Percentiles rank a stretch among this genome's conserved stretches.
phyloP scores from a whole-genome alignment of 2,113 vertebrate species.

The Atrichornis clamosus region DNA sequence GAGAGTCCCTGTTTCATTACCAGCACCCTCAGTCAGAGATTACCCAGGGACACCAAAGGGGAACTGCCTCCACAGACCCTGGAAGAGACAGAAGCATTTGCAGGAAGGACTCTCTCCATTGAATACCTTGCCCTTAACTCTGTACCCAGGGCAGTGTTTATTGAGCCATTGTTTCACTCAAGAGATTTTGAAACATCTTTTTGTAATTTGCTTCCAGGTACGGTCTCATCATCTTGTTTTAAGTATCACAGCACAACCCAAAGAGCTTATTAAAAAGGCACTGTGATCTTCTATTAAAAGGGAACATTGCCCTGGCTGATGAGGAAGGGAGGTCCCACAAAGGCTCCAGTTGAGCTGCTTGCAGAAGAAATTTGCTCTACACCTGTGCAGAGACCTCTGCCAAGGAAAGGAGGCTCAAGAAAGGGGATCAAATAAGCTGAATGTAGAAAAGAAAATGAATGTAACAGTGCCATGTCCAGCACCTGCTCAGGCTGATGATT shows the following conservation, averaged over 20 bases:
- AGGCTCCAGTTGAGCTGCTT: accelerated
- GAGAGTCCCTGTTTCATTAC: neutral
- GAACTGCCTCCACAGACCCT: neutral
- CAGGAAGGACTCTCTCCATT: neutral
- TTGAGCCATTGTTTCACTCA: neutral
- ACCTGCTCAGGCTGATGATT: neutral
- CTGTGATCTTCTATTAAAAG: too few relatives aligned
- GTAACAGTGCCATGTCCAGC: accelerated
- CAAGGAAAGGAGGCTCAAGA: neutral
- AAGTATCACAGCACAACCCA: neutral
- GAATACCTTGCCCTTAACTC: neutral
- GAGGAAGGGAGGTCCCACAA: neutral
- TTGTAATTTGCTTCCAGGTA: neutral
- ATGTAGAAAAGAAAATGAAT: neutral
- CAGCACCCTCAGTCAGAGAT: neutral
- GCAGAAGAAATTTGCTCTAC: neutral
- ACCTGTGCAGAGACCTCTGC: neutral
- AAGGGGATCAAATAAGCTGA: neutral
- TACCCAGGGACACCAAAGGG: neutral
- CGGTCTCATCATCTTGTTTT: neutral
- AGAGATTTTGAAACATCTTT: neutral
- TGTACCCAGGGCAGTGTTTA: neutral
- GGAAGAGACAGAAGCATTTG: neutral
- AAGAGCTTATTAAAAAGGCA: neutral
- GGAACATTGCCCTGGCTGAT: accelerated